These are phyloP conservation scores for Dicrostonyx torquatus DNA, from an alignment of 2,797 vertebrate species.

Conservation along the genomic window DNA sequence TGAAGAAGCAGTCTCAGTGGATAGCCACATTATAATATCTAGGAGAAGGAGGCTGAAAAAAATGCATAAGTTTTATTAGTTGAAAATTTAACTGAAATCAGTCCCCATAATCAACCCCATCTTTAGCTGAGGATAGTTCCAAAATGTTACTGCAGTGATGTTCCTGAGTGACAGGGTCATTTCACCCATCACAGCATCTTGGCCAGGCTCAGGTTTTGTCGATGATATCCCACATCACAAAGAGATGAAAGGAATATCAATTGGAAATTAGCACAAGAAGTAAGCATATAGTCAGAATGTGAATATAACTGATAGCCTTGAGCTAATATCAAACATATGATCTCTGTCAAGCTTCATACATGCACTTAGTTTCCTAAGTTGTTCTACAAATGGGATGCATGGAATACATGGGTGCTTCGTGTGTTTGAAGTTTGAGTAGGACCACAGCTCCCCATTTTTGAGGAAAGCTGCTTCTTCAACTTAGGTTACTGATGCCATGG, in stretches of 20 bases:
- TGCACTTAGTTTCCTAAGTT: not conserved
- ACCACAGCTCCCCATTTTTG: not conserved
- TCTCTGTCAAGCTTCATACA: not conserved
- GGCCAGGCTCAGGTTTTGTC: not conserved
- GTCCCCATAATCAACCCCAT: not conserved
- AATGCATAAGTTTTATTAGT: not conserved
- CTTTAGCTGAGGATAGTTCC: not conserved
- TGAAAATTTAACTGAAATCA: not conserved
- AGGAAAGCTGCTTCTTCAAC: not conserved
- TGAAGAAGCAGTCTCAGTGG: not conserved
- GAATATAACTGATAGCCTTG: not conserved
- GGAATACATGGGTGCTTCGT: not conserved
- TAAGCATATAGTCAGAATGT: not conserved
- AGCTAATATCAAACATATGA: not conserved
- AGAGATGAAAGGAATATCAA: not conserved
- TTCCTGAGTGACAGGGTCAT: not conserved
- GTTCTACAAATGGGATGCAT: not conserved
- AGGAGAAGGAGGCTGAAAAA: constrained; percentile 4
- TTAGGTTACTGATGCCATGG: not conserved
- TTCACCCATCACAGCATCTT: not conserved
- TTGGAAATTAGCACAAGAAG: not conserved
- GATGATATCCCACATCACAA: not conserved
- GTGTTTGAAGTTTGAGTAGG: not conserved
- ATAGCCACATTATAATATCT: not conserved
- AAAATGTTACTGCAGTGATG: not conserved